Conservation (phyloP, 2,797 vertebrate species). For the Moxostoma hubbsi region DNA sequence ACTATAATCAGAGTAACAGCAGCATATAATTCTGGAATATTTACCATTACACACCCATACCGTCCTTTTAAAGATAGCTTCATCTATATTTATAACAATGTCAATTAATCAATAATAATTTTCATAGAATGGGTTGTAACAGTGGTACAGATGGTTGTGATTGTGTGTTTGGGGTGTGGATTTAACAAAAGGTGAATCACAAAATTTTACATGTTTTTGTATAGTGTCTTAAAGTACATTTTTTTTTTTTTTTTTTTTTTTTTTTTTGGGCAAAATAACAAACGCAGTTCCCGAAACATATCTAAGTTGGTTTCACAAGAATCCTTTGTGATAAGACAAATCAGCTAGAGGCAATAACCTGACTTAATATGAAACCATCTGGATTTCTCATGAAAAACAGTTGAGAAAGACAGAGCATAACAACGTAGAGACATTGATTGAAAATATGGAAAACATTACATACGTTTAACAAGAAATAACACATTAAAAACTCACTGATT, state of each 20-base stretch:
- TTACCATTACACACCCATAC: not conserved
- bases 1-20: not conserved
- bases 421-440: too few species aligned
- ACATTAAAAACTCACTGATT: too few species aligned
- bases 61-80: not conserved
- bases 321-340: not conserved
- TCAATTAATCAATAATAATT: not conserved
- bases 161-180: conserved; percentile 21
- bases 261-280: not conserved
- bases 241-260: not conserved
- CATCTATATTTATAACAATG: conserved; percentile 8
- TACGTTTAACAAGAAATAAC: too few species aligned
- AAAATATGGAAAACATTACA: too few species aligned
- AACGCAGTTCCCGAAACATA: not conserved
- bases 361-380: not conserved
- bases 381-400: too few species aligned
- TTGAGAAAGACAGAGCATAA: too few species aligned
- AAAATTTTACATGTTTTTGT: not conserved
- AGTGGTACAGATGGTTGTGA: not conserved
- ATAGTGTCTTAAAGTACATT: not conserved
- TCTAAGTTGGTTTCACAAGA: not conserved
- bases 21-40: too few species aligned
- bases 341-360: not conserved
- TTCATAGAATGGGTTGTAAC: not conserved
- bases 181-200: not conserved